These are phyloP conservation scores for Coelopa pilipes DNA, from an alignment of 2,888 invertebrate genomes.

Conservation along the genomic window DNA sequence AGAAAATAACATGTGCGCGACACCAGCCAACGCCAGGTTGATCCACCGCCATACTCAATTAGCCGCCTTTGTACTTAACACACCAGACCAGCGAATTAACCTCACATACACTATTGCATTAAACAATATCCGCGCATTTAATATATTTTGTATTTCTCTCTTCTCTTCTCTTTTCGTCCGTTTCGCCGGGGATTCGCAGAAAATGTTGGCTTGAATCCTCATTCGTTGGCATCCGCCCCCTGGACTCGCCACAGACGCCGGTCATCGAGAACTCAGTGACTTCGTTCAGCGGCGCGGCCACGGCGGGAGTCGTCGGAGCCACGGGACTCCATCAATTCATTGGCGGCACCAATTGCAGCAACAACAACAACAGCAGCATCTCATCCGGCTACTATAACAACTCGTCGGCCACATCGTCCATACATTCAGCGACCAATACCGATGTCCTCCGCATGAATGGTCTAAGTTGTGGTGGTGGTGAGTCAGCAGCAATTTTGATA, in stretches of 20 bases:
- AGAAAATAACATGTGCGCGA: neutral
- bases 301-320: constrained; percentile 35
- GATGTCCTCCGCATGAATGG: constrained; percentile 66
- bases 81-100: neutral
- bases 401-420: constrained; percentile 55
- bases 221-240: constrained; percentile 85
- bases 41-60: constrained; percentile 1
- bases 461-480: constrained; percentile 65
- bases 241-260: constrained; percentile 88
- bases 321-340: constrained; percentile 14
- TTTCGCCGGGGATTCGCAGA: constrained; percentile 48
- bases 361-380: constrained; percentile 45
- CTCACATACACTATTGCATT: neutral
- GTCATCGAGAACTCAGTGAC: constrained; percentile 69
- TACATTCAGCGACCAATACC: constrained; percentile 50
- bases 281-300: constrained; percentile 38
- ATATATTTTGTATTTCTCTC: neutral
- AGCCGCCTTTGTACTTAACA: neutral
- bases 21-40: neutral
- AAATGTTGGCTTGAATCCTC: constrained; percentile 93
- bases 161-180: neutral
- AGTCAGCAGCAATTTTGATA: constrained; percentile 65
- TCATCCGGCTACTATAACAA: constrained; percentile 35
- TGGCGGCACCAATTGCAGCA: constrained; percentile 31
- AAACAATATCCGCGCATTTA: neutral